Evolutionary conservation across 2,113 vertebrate genomes (phyloP).

Genomic region (Murina feae): DNA sequence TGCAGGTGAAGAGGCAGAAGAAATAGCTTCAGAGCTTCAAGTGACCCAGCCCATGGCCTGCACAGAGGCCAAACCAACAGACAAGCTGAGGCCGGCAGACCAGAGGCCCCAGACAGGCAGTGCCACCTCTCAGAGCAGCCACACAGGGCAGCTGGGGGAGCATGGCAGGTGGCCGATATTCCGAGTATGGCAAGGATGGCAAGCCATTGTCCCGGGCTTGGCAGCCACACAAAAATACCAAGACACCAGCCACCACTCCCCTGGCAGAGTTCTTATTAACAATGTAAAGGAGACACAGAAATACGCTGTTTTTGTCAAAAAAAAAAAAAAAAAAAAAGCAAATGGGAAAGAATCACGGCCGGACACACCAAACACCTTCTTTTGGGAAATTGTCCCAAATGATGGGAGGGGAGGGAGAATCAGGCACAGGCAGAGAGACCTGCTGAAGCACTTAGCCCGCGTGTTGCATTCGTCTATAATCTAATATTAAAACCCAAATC

Average conservation of each 20-base stretch:
- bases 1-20: background rate
- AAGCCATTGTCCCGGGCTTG: background rate
- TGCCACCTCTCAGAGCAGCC: rapidly evolving
- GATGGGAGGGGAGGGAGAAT: background rate
- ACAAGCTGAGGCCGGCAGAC: rapidly evolving
- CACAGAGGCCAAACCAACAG: background rate
- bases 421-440: background rate
- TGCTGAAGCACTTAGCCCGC: slow-evolving; percentile 29
- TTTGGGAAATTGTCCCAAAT: background rate
- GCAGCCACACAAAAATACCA: background rate
- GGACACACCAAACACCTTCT: background rate
- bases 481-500: slow-evolving; percentile 35
- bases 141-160: rapidly evolving
- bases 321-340: background rate
- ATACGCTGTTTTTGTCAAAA: background rate
- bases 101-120: too few species aligned
- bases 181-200: background rate
- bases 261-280: background rate
- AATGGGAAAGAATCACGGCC: background rate
- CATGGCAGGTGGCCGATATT: background rate
- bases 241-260: background rate
- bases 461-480: background rate
- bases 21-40: background rate
- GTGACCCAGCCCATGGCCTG: rapidly evolving
- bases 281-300: background rate